Conservation (phyloP, 1,140 invertebrate species). For the Drosophila micromelanica region DNA sequence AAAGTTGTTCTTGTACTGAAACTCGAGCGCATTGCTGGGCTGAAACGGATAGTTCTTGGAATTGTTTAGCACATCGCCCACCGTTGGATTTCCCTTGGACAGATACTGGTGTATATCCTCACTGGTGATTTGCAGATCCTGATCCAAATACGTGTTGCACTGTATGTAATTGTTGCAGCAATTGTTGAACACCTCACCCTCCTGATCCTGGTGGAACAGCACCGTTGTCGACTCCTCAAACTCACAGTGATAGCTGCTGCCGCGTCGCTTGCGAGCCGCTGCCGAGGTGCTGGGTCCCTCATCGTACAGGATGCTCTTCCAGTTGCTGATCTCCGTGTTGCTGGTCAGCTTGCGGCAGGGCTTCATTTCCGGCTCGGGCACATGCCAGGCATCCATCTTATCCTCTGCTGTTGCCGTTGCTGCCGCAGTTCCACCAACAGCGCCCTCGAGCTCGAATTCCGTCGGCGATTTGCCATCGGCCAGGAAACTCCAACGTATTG, state of each 20-base stretch:
- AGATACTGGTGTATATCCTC: constrained; percentile 83
- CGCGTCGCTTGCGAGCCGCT: constrained; percentile 65
- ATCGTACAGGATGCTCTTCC: constrained; percentile 57
- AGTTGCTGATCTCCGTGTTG: constrained; percentile 30
- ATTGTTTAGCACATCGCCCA: constrained; percentile 73
- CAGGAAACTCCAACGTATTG: constrained; percentile 83
- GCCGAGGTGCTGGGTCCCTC: constrained; percentile 71
- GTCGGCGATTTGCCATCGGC: constrained; percentile 77
- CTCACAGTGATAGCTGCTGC: constrained; percentile 73
- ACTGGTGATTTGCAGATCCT: constrained; percentile 83
- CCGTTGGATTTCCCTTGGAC: constrained; percentile 71
- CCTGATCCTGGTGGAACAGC: constrained; percentile 77
- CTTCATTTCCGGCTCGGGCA: constrained; percentile 58
- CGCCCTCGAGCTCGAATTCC: constrained; percentile 62
- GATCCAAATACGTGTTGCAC: constrained; percentile 81
- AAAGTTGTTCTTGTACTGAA: constrained; percentile 84
- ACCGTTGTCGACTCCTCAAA: constrained; percentile 82
- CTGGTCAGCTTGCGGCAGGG: constrained; percentile 62
- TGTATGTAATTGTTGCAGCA: constrained; percentile 83
- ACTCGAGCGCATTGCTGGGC: constrained; percentile 79
- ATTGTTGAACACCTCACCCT: constrained; percentile 77
- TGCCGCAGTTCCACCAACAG: constrained; percentile 40
- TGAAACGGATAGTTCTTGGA: constrained; percentile 83
- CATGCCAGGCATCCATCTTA: constrained; percentile 57
- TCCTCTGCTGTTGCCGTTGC: constrained; percentile 28